Evolutionary conservation across 2,797 vertebrate genomes (phyloP), one percentile per base, ranked within the genome.

Genomic region (Champsocephalus gunnari): DNA sequence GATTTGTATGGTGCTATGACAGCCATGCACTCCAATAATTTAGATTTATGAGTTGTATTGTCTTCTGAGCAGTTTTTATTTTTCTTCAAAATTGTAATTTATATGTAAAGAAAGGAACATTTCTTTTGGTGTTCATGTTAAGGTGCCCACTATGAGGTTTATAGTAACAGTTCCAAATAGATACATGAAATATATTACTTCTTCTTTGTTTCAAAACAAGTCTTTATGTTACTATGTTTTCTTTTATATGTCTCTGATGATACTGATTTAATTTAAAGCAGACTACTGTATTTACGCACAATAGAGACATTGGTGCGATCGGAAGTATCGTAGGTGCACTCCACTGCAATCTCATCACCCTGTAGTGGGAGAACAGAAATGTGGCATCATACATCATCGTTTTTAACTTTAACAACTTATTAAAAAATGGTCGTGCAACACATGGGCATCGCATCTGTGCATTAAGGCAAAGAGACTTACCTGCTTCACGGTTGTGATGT

Each of bases 261-360:
- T 16, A 43, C 17, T 47, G 44, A 48, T 53, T 74, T 65, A 1
- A n/a, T 74, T 45, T 62, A 50, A 48, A 69, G 19, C 5, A 34
- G 21, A 53, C 24, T 49, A n/a, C 21, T 24, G 38, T 21, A 16
- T 58, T 69, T 44, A 79, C 82, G 48, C 75, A 94, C 94, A 90
- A 51, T 57, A 9, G 94, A 94, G 56, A 75, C 12, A 9, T 2
- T 13, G 14, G 64, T 75, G 50, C 93, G 92, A 74, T 76, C 48
- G 2, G 1, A 2, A 1, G 94, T 95, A 41, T 66, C 83, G 67
- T 95, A 95, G 16, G 90, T 92, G 74, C 95, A 95, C 66, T 95
- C 92, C 75, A 95, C 92, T 62, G 81, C 19, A 44, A 95, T 83
- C 19, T 91, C 84, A 84, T 95, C 94, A 4, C 89, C 89, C 94